Conservation (phyloP, 53 echinoderm and acorn worm genomes). For the Patiria pectinifera region DNA sequence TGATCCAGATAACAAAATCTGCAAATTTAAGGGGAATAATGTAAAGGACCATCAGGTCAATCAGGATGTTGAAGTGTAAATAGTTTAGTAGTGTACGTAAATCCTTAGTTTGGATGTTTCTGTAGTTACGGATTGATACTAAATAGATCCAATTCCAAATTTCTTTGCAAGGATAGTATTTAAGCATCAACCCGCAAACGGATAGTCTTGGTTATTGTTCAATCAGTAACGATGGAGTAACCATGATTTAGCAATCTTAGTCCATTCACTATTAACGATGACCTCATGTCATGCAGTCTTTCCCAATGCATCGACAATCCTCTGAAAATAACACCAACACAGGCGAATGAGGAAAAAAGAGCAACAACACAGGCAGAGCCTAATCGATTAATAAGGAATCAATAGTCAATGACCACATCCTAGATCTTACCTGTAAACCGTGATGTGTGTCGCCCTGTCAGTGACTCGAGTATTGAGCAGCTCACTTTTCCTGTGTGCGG, state of each 20-base stretch:
- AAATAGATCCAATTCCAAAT: no score
- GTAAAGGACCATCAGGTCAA: no score
- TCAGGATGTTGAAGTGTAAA: no score
- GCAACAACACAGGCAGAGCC: not conserved
- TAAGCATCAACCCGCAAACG: no score
- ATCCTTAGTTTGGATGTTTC: no score
- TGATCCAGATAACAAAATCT: no score
- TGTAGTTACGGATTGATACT: no score
- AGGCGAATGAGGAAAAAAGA: not conserved
- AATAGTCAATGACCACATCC: not conserved
- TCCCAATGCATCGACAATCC: not conserved
- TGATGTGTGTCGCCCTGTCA: not conserved
- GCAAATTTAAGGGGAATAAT: no score
- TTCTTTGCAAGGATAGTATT: no score
- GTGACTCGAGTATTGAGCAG: not conserved
- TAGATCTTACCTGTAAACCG: conserved; percentile 6
- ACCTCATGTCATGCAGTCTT: not conserved
- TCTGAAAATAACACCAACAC: conserved; percentile 1
- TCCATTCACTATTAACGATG: not conserved
- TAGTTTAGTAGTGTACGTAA: no score
- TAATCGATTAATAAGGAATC: not conserved
- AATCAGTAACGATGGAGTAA: no score
- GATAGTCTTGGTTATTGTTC: no score
- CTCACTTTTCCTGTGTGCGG: not conserved
- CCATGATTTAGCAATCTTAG: not conserved